Base-by-base conservation (phyloP, 1,140 invertebrate genomes). In the Rhysida immarginata region DNA sequence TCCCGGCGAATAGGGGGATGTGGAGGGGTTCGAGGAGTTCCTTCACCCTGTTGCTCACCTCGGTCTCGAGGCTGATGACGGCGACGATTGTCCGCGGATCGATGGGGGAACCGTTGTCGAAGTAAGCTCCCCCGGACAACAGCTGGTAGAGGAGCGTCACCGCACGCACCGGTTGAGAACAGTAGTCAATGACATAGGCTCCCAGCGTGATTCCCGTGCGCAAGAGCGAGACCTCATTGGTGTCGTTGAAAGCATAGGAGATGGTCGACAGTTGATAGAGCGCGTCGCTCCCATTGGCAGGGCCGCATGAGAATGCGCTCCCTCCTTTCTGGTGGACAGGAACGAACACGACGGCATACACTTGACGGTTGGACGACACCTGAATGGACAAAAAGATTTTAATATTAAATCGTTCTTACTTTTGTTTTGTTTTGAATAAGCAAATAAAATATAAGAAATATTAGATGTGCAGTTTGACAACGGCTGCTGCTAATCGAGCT, bases 131-230 rank as follows among this genome's bases (percentile, higher is more conserved):
- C 16, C 64, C 63, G 5, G 67, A 65, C 25, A 73, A 62, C 14
- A 69, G 62, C 44, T 63, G 68, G 55, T 66, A 72, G 3, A 71
- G 43, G 43, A 59, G 53, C 25, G 65, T 61, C 29, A 64, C 52
- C 3, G 62, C 65, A 53, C 62, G 58, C 45, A 65, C 61, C 11
- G 52, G 57, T 35, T 61, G 53, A 44, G 60, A 57, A 43, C 64
- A 68, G 55, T 64, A 61, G 45, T 67, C 65, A 44, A 73, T 59
- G 2, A 68, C 60, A 2, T 72, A 35, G 1, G 64, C 64, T 8
- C 65, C 66, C 0, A 58, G 45, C 26, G 56, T 66, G 55, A 62
- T 62, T 55, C 53, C 66, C 46, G 49, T 46, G 5, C 44, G 5
- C 5, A 46, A 58, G 52, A 24, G 63, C 60, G 54, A 53, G 24